A percentile compares a stretch with the other conserved stretches of the same genome.
These are phyloP conservation scores for Leptinotarsa peninsularis DNA, from an alignment of 2,888 invertebrate species.

Conservation along the genomic window DNA sequence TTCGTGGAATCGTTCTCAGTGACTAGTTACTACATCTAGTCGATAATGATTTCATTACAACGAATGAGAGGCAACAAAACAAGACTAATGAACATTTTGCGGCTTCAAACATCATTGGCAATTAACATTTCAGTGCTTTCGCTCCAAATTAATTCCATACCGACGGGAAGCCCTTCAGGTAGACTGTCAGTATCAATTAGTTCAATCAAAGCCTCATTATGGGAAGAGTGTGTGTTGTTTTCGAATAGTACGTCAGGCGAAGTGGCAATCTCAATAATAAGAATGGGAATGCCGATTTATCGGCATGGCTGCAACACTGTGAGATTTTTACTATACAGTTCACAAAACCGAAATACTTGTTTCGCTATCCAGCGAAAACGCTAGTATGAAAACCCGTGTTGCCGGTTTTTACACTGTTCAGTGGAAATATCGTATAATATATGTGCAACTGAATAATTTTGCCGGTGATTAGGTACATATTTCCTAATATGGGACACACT, in stretches of 20 bases:
- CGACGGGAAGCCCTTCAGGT: slow-evolving; percentile 14
- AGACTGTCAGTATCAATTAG: slow-evolving; percentile 34
- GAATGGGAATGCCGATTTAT: neutral
- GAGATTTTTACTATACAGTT: no score
- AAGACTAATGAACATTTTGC: slow-evolving; percentile 31
- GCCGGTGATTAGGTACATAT: no score
- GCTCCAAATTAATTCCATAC: slow-evolving; percentile 36
- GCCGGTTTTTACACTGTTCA: no score
- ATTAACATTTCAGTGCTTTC: slow-evolving; percentile 38
- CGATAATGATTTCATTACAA: neutral
- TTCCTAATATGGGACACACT: no score
- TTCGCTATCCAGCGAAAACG: no score
- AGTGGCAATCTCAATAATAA: neutral
- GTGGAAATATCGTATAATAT: no score
- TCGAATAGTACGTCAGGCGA: neutral
- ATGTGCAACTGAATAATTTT: no score
- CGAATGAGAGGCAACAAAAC: neutral
- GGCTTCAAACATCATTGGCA: slow-evolving; percentile 35
- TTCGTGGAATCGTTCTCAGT: no score
- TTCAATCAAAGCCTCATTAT: slow-evolving; percentile 28
- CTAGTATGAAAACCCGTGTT: no score
- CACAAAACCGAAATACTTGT: no score
- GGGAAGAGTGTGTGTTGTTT: neutral
- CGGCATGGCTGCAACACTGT: no score
- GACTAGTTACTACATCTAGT: neutral